Base-by-base conservation (phyloP, 2,797 vertebrate genomes). In the Trachops cirrhosus region DNA sequence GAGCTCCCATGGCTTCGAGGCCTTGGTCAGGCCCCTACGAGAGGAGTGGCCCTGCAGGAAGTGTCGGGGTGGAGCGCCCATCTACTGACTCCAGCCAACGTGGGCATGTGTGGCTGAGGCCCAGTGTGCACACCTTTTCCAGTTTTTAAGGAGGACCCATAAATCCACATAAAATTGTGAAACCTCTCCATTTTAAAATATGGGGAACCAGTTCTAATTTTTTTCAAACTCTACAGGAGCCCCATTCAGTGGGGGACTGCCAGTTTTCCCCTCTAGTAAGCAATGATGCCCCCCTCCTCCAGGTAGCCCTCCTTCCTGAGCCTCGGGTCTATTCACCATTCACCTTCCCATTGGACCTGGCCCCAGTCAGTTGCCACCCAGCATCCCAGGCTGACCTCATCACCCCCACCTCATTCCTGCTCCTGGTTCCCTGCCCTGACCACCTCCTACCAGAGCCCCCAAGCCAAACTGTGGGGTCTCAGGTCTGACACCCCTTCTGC, bases 61-160 rank as follows among this genome's bases (percentile, higher is more conserved):
- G 80, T 34, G 3, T 1, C 2, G 19, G 82, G 19, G 84, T 11
- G 11, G 11, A 46, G 62, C 8, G 0, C 24, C 26, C 1, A 0
- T 37, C 57, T 41, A n/a, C 7, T 46, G 9, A 9, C 21, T 24
- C 29, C 14, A 9, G n/a, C 41, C 26, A 50, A 22, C 16, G 6
- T 12, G 2, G 22, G 52, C 64, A 41, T 0, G 1, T 11, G 57
- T 9, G n/a, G 34, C 57, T 32, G 14, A 41, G 34, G 6, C 22
- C 22, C 52, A 5, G 6, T 32, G 9, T 18, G 18, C 5, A 37
- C 0, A 1, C 34, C 52, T 57, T 75, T 32, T 12, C 22, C 29
- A 29, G 64, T 79, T 78, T 89, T 83, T 85, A 67, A 44, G 34
- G 39, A 68, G 70, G n/a, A 59, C 34, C 24, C 54, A 68, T 39